These are phyloP conservation scores for Maconellicoccus hirsutus DNA, from an alignment of 1,140 invertebrate genomes.

Conservation along the genomic window DNA sequence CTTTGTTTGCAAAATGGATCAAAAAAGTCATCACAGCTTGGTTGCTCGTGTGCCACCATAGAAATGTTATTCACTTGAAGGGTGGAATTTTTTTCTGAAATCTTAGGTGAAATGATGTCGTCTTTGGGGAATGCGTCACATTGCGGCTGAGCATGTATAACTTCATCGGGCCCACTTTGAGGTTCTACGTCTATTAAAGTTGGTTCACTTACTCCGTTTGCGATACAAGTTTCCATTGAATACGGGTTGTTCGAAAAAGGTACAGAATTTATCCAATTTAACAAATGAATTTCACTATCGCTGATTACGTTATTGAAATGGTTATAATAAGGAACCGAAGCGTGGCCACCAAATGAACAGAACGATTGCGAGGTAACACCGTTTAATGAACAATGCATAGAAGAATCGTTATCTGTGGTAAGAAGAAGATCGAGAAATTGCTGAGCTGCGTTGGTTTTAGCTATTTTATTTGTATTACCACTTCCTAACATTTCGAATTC, in stretches of 20 bases:
- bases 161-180: background rate
- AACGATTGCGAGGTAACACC: background rate
- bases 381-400: background rate
- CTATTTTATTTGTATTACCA: background rate
- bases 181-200: background rate
- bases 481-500: background rate
- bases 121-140: too few relatives aligned
- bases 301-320: background rate
- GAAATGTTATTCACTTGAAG: too few relatives aligned
- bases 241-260: background rate
- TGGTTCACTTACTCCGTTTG: background rate
- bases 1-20: background rate
- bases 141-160: background rate
- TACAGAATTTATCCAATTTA: background rate
- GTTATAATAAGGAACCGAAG: background rate
- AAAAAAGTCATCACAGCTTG: background rate
- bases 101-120: too few relatives aligned
- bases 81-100: too few relatives aligned
- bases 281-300: background rate
- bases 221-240: background rate
- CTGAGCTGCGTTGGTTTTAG: background rate
- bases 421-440: background rate
- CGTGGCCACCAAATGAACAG: background rate
- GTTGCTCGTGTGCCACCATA: too few relatives aligned
- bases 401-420: background rate